These are phyloP conservation scores for Drosophila ironensis DNA, from an alignment of 1,140 invertebrate genomes.

Conservation along the genomic window DNA sequence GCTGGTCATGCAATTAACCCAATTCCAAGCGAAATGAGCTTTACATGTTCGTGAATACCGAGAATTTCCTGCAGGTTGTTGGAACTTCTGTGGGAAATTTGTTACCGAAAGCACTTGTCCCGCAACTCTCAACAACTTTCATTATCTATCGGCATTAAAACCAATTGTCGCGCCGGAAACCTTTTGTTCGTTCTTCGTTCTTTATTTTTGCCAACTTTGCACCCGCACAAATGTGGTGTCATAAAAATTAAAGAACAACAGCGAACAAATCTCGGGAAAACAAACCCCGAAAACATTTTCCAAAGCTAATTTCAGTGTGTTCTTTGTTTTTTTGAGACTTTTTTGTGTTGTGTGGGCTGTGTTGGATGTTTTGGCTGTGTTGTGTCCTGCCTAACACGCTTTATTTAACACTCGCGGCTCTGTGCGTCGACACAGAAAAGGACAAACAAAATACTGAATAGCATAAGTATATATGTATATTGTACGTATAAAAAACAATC, in stretches of 20 bases:
- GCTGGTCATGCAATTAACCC: constrained; percentile 65
- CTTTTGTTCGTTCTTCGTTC: constrained; percentile 13
- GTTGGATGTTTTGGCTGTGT: constrained; percentile 11
- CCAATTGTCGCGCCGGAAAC: constrained; percentile 33
- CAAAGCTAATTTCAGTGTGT: constrained; percentile 40
- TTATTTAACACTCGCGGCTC: constrained; percentile 56
- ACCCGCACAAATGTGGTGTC: constrained; percentile 35
- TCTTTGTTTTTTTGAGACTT: constrained; percentile 22
- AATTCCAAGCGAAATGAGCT: constrained; percentile 48
- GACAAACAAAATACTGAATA: constrained; percentile 10
- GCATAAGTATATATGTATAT: constrained; percentile 42
- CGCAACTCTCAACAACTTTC: too few relatives aligned
- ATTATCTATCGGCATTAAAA: constrained; percentile 22
- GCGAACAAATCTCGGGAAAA: constrained; percentile 12
- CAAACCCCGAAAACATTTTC: constrained; percentile 34
- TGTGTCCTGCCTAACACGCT: constrained; percentile 29
- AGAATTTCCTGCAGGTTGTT: too few relatives aligned
- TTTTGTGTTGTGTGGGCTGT: too few relatives aligned
- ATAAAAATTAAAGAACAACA: constrained; percentile 66
- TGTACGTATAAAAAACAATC: constrained; percentile 47
- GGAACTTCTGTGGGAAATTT: too few relatives aligned
- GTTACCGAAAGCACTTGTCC: background rate
- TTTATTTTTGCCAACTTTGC: constrained; percentile 2
- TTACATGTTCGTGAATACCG: constrained; percentile 20
- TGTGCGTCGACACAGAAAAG: background rate